These are phyloP conservation scores for Chloroceryle aenea DNA, from an alignment of 2,113 vertebrate genomes.

Conservation along the genomic window DNA sequence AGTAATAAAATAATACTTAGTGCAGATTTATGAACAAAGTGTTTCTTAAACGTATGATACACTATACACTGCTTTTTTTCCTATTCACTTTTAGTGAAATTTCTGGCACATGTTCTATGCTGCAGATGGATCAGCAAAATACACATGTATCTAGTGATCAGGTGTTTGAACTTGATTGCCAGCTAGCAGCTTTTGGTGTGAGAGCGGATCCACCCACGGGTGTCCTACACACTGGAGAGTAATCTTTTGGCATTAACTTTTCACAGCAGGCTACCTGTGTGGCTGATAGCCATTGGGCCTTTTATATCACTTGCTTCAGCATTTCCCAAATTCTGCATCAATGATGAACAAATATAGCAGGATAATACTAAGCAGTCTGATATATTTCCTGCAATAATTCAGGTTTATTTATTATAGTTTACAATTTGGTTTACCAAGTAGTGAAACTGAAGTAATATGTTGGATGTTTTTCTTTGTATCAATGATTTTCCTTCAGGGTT, in stretches of 20 bases:
- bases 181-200: slow-evolving; percentile 27
- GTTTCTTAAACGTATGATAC: not conserved
- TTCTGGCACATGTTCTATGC: slow-evolving; percentile 9
- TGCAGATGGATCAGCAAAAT: not conserved
- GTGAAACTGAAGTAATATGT: not conserved
- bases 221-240: not conserved
- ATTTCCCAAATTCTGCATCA: not conserved
- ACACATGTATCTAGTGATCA: slow-evolving; percentile 16
- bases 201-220: slow-evolving; percentile 21
- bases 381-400: not conserved
- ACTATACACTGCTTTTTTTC: not conserved
- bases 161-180: slow-evolving; percentile 44
- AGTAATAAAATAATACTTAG: not conserved
- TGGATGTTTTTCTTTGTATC: not conserved
- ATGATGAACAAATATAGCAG: not conserved
- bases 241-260: slow-evolving; percentile 40
- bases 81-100: not conserved
- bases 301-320: not conserved
- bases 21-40: not conserved
- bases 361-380: not conserved
- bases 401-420: not conserved
- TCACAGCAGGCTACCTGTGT: slow-evolving; percentile 44
- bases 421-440: not conserved
- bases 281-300: not conserved
- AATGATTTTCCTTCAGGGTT: not conserved